A percentile compares a stretch with the other conserved stretches of the same genome.
These are phyloP conservation scores for Drosophila subobscura DNA, from an alignment of 1,140 invertebrate genomes.

Conservation along the genomic window DNA sequence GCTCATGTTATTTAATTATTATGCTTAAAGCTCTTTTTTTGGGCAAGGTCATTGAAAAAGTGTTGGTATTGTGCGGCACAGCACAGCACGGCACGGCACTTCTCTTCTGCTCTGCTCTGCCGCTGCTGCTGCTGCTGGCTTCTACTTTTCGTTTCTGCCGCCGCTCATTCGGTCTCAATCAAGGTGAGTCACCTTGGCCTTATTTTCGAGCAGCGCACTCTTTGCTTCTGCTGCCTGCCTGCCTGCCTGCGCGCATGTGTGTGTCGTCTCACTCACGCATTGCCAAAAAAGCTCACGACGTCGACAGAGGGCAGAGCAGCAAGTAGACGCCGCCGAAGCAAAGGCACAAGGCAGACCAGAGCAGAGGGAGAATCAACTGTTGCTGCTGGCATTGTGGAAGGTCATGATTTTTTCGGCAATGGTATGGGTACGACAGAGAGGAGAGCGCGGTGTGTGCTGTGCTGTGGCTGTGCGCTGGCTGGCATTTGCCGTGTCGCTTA, in stretches of 20 bases:
- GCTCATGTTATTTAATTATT: conserved; percentile 77
- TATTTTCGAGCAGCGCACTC: conserved; percentile 82
- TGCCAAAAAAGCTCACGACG: conserved; percentile 69
- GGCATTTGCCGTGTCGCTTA: conserved; percentile 57
- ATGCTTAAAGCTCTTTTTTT: conserved; percentile 77
- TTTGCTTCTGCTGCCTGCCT: conserved; percentile 38
- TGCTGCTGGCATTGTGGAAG: conserved; percentile 83
- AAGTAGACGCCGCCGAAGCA: conserved; percentile 4
- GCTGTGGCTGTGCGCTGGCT: conserved; percentile 46
- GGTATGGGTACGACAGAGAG: conserved; percentile 22
- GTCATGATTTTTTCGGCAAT: conserved; percentile 80
- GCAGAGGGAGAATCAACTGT: conserved; percentile 37
- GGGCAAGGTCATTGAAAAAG: conserved; percentile 74
- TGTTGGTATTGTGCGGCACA: conserved; percentile 14
- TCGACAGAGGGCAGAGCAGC: too few relatives aligned
- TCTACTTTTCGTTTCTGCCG: conserved; percentile 60
- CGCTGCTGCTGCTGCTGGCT: conserved; percentile 26
- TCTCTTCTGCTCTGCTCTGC: background rate
- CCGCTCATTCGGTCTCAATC: conserved; percentile 81
- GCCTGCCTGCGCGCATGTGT: conserved; percentile 29
- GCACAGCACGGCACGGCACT: too few relatives aligned
- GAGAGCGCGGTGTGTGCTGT: conserved; percentile 13
- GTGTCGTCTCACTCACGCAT: conserved; percentile 68
- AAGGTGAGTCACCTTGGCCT: conserved; percentile 83
- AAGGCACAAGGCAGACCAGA: conserved; percentile 25